Base-by-base conservation (phyloP, 2,113 vertebrate species). In the Ancistrus triradiatus region DNA sequence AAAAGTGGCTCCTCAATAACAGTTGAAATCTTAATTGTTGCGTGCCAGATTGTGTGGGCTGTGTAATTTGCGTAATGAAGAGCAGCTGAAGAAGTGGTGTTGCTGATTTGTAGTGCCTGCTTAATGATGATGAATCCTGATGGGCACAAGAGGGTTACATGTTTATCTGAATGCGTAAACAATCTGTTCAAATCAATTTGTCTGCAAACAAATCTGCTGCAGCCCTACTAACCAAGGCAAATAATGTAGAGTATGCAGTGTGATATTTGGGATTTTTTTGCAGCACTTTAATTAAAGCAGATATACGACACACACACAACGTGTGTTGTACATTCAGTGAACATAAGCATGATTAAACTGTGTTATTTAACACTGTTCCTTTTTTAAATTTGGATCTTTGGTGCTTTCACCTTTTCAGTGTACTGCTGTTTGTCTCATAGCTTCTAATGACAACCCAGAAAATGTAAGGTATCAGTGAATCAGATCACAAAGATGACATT, bases 91-190 rank as follows among this genome's bases (percentile, higher is more conserved):
- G 78, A 76, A 79, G 77, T 74, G 79, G 79, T 81, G 82, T 74
- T 81, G 85, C 80, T 84, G 85, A 86, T 87, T 82, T 84, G 82
- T 83, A 83, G 80, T 84, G 53, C 83, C 83, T 85, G 82, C 79
- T 83, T 87, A 88, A 86, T 83, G 84, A 86, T 87, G 87, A 86
- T 86, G 84, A 86, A 81, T 83, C 84, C 81, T 85, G 85, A 86
- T 88, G 84, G 82, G 84, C 84, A 72, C 78, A 78, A 74, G 79
- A 82, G 91, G 81, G 79, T 53, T 75, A 61, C 76, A 80, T 80
- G 83, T 85, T 87, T 86, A 80, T 86, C 82, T 78, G 80, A 80
- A 82, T 82, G 84, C 84, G 85, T 86, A 84, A 79, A 86, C 84
- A 86, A 87, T 86, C 84, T 88, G 84, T 82, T 88, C 78, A 74